Conservation (phyloP, 2,113 vertebrate genomes). For the Clarias macrocephalus region DNA sequence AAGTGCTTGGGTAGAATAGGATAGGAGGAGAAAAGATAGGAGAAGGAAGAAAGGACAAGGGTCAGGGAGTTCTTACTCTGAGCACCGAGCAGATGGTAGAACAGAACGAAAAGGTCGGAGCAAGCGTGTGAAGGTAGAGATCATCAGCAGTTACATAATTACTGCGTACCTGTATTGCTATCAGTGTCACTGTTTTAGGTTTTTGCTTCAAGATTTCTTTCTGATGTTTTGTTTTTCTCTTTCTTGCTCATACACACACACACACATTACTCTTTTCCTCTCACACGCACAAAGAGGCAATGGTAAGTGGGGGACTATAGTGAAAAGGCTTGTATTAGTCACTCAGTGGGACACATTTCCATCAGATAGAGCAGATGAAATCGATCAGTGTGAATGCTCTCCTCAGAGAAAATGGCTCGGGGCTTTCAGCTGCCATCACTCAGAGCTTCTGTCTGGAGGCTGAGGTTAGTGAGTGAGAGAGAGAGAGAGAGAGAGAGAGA, state of each 20-base stretch:
- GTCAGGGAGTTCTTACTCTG: constrained; percentile 13
- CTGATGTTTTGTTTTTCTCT: neutral
- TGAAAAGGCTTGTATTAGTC: constrained; percentile 46
- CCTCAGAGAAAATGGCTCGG: constrained; percentile 44
- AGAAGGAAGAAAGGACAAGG: neutral
- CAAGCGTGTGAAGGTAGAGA: constrained; percentile 3
- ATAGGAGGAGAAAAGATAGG: neutral
- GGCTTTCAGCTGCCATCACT: constrained; percentile 36
- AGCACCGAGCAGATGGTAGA: neutral
- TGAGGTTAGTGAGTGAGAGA: neutral
- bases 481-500: neutral
- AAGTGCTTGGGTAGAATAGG: constrained; percentile 7
- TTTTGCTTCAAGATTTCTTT: neutral
- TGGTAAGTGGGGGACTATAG: constrained; percentile 31
- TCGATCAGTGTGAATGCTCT: constrained; percentile 55
- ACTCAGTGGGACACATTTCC: constrained; percentile 49
- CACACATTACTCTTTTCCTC: neutral
- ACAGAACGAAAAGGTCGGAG: constrained; percentile 1
- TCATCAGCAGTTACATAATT: neutral
- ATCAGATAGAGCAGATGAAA: constrained; percentile 52
- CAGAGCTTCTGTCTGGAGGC: constrained; percentile 14
- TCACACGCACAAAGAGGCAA: constrained; percentile 12
- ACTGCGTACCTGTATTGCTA: neutral
- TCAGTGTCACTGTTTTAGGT: neutral
- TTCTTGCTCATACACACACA: neutral